phyloP scores from a whole-genome alignment of 53 echinoderm and acorn worm species.

The Henricia sp. region DNA sequence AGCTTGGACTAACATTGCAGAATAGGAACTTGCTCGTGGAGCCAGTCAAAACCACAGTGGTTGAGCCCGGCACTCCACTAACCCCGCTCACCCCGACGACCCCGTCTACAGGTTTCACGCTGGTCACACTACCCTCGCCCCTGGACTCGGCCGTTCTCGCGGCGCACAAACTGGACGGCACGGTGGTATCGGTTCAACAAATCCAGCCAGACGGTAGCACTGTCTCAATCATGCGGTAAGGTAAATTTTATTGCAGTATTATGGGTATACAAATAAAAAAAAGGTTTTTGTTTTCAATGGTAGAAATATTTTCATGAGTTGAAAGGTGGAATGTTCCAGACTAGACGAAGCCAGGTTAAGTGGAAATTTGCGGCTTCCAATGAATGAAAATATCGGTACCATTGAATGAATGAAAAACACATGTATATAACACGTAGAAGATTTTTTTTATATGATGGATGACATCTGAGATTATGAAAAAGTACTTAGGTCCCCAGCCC shows the following conservation, averaged over 20 bases:
- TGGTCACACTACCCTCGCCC: constrained; percentile 86
- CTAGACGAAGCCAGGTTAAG: neutral
- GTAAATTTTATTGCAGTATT: neutral
- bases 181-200: constrained; percentile 44
- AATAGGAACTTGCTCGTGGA: constrained; percentile 77
- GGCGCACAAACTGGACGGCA: constrained; percentile 57
- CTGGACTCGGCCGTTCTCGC: constrained; percentile 61
- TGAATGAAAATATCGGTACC: no score
- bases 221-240: constrained; percentile 37
- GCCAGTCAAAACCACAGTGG: constrained; percentile 58
- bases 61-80: constrained; percentile 73
- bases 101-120: constrained; percentile 74
- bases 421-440: no score
- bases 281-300: neutral
- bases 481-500: no score
- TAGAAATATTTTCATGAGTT: no score
- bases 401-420: no score
- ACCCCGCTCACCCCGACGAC: constrained; percentile 72
- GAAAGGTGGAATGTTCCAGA: no score
- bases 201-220: constrained; percentile 39
- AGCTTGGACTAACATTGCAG: constrained; percentile 80
- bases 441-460: no score
- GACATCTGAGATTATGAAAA: no score
- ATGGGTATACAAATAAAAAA: neutral
- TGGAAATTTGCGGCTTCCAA: no score